Evolutionary conservation across 1,140 invertebrate species (phyloP).

Genomic region (Bombus waltoni): DNA sequence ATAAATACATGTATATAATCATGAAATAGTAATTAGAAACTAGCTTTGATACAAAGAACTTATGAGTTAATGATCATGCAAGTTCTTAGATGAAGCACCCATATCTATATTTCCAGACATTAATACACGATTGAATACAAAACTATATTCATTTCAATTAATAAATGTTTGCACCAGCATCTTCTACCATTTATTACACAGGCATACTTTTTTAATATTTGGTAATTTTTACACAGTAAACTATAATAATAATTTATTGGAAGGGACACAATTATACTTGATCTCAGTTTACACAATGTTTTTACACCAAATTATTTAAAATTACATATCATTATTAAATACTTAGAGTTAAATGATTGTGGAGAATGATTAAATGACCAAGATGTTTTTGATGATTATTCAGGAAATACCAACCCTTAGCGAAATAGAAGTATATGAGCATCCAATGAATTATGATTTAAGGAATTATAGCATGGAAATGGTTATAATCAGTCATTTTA

Average conservation of each 20-base stretch:
- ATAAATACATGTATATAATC: slow-evolving; percentile 28
- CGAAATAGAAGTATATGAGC: slow-evolving; percentile 16
- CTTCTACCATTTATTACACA: slow-evolving; percentile 24
- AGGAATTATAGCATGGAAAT: slow-evolving; percentile 39
- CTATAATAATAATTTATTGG: slow-evolving; percentile 18
- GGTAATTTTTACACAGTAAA: slow-evolving; percentile 27
- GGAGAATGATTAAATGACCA: neutral
- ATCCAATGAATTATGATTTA: slow-evolving; percentile 35
- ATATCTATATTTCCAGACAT: slow-evolving; percentile 41
- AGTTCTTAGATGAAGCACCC: slow-evolving; percentile 27
- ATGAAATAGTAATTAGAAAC: slow-evolving; percentile 27
- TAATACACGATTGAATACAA: slow-evolving; percentile 16
- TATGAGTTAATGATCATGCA: slow-evolving; percentile 61
- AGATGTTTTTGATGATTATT: slow-evolving; percentile 8
- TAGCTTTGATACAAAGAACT: slow-evolving; percentile 8
- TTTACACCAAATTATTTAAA: slow-evolving; percentile 1
- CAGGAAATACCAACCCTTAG: slow-evolving; percentile 23
- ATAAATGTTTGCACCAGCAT: slow-evolving; percentile 14
- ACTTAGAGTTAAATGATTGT: neutral
- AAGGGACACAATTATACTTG: slow-evolving; percentile 74
- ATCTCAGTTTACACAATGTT: slow-evolving; percentile 13
- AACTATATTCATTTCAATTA: slow-evolving; percentile 29
- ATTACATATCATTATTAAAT: neutral
- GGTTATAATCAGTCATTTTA: slow-evolving; percentile 43
- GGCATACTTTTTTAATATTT: slow-evolving; percentile 14